Conservation (phyloP, 2,888 invertebrate species). For the Ormyrus labotus region DNA sequence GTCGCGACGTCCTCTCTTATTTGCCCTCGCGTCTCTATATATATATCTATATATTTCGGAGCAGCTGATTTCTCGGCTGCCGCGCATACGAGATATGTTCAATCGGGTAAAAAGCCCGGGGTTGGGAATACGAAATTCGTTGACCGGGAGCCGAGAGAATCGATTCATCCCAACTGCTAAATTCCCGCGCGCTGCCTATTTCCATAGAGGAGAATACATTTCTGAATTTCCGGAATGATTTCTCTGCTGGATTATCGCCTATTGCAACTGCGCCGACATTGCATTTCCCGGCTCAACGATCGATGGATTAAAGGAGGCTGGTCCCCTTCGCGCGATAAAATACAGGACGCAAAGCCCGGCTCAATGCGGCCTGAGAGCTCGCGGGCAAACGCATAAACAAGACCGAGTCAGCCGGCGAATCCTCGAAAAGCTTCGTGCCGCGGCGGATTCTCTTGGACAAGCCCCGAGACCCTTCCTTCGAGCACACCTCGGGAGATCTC, state of each 20-base stretch:
- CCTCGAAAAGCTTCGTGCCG: too few species aligned
- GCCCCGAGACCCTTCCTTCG: too few species aligned
- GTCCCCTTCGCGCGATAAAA: too few species aligned
- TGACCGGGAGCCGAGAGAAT: slow-evolving; percentile 3
- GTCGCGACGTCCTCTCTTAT: neutral
- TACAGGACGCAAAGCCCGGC: too few species aligned
- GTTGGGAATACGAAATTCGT: slow-evolving; percentile 22
- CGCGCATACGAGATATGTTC: too few species aligned
- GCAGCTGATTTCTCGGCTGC: neutral
- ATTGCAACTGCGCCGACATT: slow-evolving; percentile 6
- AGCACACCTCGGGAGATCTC: too few species aligned
- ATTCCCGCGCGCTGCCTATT: slow-evolving; percentile 45
- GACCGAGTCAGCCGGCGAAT: too few species aligned
- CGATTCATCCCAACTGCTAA: slow-evolving; percentile 26
- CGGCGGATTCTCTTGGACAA: too few species aligned
- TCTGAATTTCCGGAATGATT: slow-evolving; percentile 48
- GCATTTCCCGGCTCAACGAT: too few species aligned
- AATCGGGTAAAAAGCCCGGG: slow-evolving; percentile 8
- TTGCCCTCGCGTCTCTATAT: neutral
- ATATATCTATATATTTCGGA: neutral
- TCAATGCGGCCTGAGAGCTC: too few species aligned
- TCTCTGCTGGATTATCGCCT: slow-evolving; percentile 45
- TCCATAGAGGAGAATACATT: slow-evolving; percentile 34
- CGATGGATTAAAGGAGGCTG: too few species aligned
- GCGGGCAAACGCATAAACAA: too few species aligned